phyloP scores from a whole-genome alignment of 53 echinoderm and acorn worm genomes.

The Temnopleurus reevesii region DNA sequence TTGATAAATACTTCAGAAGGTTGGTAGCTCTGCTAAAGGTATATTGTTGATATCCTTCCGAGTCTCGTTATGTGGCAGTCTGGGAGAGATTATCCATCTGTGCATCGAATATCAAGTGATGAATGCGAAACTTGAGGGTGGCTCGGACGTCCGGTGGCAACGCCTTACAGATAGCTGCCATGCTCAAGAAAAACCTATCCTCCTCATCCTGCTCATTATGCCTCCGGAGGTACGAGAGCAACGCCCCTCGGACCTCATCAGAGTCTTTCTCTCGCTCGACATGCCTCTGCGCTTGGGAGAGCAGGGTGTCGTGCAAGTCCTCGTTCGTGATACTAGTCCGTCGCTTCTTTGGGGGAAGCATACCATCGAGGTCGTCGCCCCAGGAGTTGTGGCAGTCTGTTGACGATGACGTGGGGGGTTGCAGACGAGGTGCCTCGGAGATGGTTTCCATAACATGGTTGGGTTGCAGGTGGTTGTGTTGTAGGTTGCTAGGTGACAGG shows the following conservation, averaged over 20 bases:
- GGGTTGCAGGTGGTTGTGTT: neutral
- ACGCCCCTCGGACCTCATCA: slow-evolving; percentile 5
- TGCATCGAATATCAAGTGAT: slow-evolving; percentile 25
- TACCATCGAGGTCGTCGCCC: neutral
- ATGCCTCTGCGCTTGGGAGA: neutral
- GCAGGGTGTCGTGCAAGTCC: slow-evolving; percentile 21
- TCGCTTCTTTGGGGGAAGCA: slow-evolving; percentile 36
- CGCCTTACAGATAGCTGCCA: slow-evolving; percentile 7
- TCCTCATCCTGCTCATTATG: slow-evolving; percentile 36
- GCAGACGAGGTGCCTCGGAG: neutral
- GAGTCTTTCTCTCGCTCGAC: slow-evolving; percentile 1
- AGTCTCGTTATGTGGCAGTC: too few relatives aligned
- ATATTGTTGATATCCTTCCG: too few relatives aligned
- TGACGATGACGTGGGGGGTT: neutral
- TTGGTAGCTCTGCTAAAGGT: too few relatives aligned
- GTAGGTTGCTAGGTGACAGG: too few relatives aligned
- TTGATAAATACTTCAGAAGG: too few relatives aligned
- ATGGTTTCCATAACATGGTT: neutral
- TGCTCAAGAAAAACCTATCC: slow-evolving; percentile 37
- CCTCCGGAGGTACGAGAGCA: neutral
- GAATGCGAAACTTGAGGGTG: slow-evolving; percentile 23
- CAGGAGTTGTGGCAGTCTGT: slow-evolving; percentile 21
- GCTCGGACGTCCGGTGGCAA: neutral
- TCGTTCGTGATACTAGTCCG: neutral
- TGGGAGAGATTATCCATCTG: slow-evolving; percentile 37